Base-by-base conservation (phyloP, 2,113 vertebrate species). In the Hemichromis elongatus region DNA sequence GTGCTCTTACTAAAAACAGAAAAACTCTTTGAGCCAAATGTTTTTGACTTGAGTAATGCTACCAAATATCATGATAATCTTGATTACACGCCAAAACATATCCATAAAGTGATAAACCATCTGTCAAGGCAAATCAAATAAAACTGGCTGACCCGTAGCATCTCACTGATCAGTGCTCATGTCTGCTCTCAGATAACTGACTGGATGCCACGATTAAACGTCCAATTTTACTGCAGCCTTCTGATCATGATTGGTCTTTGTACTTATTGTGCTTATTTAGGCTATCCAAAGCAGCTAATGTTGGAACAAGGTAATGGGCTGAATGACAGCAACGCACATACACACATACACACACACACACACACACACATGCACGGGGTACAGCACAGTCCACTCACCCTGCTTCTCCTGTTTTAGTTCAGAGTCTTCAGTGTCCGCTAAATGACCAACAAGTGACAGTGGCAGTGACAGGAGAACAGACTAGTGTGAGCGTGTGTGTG, bases 381-480 rank as follows among this genome's bases (percentile, higher is more conserved):
- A 78, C 57, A 77, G 45, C 47, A 56, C 53, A 12, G 35, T 84
- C 70, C 80, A 93, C 92, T 92, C 90, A 92, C 92, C 89, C 80
- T 21, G 68, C 33, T 83, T 80, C 73, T 81, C 80, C 85, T 10
- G 45, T 24, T 86, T 88, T 9, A 35, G 13, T 73, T 81, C 30
- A 52, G 28, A 55, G 11, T 77, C 13, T 61, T 87, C 14, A 70
- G 37, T 50, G 50, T 77, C 77, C 45, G 81, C 59, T 81, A 83
- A 83, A 16, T 89, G 82, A 86, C 79, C 86, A 86, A 50, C 30
- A 66, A 89, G 68, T 88, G 86, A 86, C 80, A 89, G 85, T 80
- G 84, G 16, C n/a, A 85, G 89, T 80, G 61, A 86, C 80, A 78
- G 57, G 16, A 82, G 50, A 85, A 14, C 18, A 79, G 28, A 70